Base-by-base conservation (phyloP, 2,113 vertebrate genomes). In the Erinaceus europaeus region DNA sequence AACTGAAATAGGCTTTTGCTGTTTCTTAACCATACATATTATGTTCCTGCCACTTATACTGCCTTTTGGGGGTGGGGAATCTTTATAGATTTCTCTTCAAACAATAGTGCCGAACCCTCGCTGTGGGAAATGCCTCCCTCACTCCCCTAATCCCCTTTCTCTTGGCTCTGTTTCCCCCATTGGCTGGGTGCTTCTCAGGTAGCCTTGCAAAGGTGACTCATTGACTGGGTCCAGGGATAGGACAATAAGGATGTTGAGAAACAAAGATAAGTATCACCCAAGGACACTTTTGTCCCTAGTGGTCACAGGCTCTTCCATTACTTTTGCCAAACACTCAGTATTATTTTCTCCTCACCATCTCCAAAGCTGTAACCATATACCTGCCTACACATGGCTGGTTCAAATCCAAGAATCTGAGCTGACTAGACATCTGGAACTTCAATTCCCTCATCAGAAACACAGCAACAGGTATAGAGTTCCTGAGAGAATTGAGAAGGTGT, bases 11-110 rank as follows among this genome's bases (percentile, higher is more conserved):
- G n/a, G n/a, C n/a, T n/a, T n/a, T n/a, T n/a, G n/a, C n/a, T n/a
- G n/a, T n/a, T n/a, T n/a, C n/a, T n/a, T 65, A 76, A 69, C 42
- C 65, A 53, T 69, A 61, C 75, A 77, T 90, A 92, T 86, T 76
- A 81, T 91, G 50, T 94, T 79, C 65, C 73, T 84, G 93, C 76
- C 17, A 42, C 80, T 91, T 95, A 73, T n/a, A 4, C 23, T 87
- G 27, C 23, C 71, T 93, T 90, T 92, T 36, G 87, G 48, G 76
- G 38, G 17, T 1, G 77, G 40, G 68, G 69, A 36, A 5, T 17
- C 90, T 53, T 77, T 84, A 75, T 65, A 89, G 84, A 65, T 86
- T 84, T 69, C 5, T 46, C 88, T 92, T 34, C 75, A 91, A 44
- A 74, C n/a, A 0, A 32, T 78, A 50, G 1, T 52, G 3, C 32